Evolutionary conservation across 2,797 vertebrate genomes (phyloP).

Genomic region (Protonibea diacanthus): DNA sequence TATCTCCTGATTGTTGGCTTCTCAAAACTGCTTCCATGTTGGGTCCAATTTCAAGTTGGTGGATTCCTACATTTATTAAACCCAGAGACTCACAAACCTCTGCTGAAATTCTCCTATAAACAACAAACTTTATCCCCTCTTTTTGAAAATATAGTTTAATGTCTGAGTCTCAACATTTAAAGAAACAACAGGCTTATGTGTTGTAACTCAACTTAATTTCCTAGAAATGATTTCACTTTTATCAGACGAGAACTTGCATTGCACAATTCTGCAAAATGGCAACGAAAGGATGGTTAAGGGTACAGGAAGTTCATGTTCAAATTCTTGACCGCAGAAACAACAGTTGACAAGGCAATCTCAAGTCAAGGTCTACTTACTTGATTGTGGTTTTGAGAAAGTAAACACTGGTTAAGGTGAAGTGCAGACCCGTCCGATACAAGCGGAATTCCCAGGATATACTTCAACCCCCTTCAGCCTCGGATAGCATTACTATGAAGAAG

Average conservation of each 20-base stretch:
- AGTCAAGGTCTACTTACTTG: neutral
- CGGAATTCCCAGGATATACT: too few species aligned
- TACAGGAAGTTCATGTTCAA: neutral
- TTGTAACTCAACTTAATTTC: too few species aligned
- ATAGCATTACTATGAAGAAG: neutral
- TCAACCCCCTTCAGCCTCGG: neutral
- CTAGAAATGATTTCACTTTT: too few species aligned
- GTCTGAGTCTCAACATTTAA: too few species aligned
- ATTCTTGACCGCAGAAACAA: neutral
- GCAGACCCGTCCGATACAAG: neutral
- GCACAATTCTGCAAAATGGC: too few species aligned
- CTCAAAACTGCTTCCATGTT: neutral
- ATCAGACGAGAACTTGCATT: too few species aligned
- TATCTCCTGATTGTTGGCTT: neutral
- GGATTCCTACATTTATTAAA: neutral
- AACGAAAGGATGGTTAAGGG: neutral
- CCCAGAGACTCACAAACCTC: neutral
- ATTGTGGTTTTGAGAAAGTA: neutral
- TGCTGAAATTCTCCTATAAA: neutral
- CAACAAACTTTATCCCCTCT: neutral
- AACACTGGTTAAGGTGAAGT: neutral
- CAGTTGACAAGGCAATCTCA: neutral
- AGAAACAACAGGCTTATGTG: too few species aligned
- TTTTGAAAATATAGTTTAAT: neutral
- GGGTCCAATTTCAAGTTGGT: conserved; percentile 2